These are phyloP conservation scores for Genyomyrus donnyi DNA, from an alignment of 2,113 vertebrate genomes.

Conservation along the genomic window DNA sequence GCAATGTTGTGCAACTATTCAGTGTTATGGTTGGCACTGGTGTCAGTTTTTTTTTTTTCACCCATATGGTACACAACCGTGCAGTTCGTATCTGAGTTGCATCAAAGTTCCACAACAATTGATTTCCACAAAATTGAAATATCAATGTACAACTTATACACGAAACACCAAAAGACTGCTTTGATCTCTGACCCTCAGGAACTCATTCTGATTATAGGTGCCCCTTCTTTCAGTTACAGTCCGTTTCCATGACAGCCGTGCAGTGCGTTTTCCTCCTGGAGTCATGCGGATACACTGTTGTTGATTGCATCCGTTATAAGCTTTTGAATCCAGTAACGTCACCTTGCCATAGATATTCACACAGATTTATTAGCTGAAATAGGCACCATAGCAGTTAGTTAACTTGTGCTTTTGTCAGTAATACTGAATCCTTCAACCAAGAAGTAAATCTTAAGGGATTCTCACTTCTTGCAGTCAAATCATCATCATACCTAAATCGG, in stretches of 20 bases:
- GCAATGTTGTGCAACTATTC: conserved; percentile 5
- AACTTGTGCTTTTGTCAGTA: background rate
- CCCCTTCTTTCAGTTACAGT: background rate
- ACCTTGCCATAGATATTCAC: background rate
- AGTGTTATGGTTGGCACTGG: background rate
- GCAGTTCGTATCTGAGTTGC: background rate
- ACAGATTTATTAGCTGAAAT: background rate
- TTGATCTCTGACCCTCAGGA: background rate
- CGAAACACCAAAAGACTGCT: background rate
- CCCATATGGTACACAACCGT: background rate
- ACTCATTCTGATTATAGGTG: background rate
- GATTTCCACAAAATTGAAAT: background rate
- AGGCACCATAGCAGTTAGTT: background rate
- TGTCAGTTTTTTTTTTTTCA: background rate
- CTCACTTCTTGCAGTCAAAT: background rate
- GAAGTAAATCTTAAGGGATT: background rate
- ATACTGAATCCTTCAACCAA: background rate
- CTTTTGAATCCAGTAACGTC: background rate
- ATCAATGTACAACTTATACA: background rate
- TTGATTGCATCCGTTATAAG: background rate
- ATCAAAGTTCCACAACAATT: background rate
- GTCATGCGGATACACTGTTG: background rate
- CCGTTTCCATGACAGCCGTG: background rate
- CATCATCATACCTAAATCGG: background rate
- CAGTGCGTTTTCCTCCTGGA: background rate